phyloP scores from a whole-genome alignment of 2,888 invertebrate species.

The Athalia cordata region DNA sequence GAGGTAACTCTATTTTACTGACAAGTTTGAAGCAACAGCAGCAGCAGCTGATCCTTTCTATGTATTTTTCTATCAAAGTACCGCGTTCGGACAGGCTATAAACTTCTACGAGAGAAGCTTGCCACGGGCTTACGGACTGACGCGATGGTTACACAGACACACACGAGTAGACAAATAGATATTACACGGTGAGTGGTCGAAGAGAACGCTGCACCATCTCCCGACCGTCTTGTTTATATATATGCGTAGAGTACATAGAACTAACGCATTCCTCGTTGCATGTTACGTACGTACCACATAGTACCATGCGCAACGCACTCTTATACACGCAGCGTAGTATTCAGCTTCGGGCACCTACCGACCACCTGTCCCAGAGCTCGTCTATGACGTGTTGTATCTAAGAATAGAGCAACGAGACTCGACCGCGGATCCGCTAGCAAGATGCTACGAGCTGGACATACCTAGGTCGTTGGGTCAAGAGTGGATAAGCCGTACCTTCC shows the following conservation, averaged over 20 bases:
- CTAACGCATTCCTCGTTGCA: constrained; percentile 33
- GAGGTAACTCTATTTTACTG: not conserved
- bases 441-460: constrained; percentile 19
- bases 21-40: not conserved
- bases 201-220: constrained; percentile 23
- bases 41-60: not conserved
- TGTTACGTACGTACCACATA: not conserved
- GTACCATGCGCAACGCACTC: constrained; percentile 15
- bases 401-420: constrained; percentile 65
- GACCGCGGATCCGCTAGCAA: constrained; percentile 40
- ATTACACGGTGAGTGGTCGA: constrained; percentile 1
- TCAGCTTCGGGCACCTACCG: constrained; percentile 31
- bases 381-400: constrained; percentile 53
- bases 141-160: constrained; percentile 13
- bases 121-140: constrained; percentile 22
- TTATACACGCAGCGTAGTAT: constrained; percentile 12
- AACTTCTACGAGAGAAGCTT: constrained; percentile 26
- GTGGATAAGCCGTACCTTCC: not conserved
- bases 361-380: constrained; percentile 43
- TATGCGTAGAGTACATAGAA: constrained; percentile 14
- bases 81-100: constrained; percentile 31
- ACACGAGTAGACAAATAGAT: not conserved
- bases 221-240: not conserved
- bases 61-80: constrained; percentile 29
- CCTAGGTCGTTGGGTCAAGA: constrained; percentile 29